Base-by-base conservation (phyloP, 1,140 invertebrate species). In the Lanistes nyassanus region DNA sequence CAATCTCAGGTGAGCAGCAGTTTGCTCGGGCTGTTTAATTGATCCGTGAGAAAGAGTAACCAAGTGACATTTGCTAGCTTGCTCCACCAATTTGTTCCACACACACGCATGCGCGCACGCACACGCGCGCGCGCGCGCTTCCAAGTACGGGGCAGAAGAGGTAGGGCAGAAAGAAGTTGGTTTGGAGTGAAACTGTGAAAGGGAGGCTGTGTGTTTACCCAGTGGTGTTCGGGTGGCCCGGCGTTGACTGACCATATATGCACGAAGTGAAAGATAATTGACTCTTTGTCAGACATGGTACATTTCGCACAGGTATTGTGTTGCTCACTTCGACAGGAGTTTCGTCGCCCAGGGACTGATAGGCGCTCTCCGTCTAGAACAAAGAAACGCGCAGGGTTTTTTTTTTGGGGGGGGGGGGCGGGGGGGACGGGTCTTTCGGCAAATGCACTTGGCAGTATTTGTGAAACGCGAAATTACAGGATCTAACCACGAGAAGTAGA, bases 41-140 rank as follows among this genome's bases (percentile, higher is more conserved):
- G 29, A 31, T 9, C 9, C 56, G n/a, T 31, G 56, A 60, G 29
- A 60, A 31, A 60, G 23, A 23, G n/a, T 26, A 60, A n/a, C n/a
- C 23, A 60, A 60, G 13, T 60, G 56, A 60, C 56, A 60, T 60
- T 60, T 60, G 56, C 23, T 26, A 19, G 56, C 56, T 11, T 60
- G 56, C 56, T 60, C n/a, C 56, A 60, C 56, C 56, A 60, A 60
- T 60, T 60, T 60, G 56, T 60, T 60, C 29, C 56, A 60, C 3
- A 60, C 56, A 31, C n/a, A 60, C 56, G n/a, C 34, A 3, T 31
- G 21, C 34, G 34, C 62, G 9, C 62, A 29, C 62, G 9, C 62
- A 65, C 29, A 65, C 62, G 34, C 29, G 29, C 62, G 34, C 29
- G 29, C 62, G 34, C 62, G 58, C 58, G 31, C 58, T 9, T 29